A percentile compares a stretch with the other conserved stretches of the same genome.
phyloP scores from a whole-genome alignment of 2,113 vertebrate species.

The Pelecanoides urinatrix region DNA sequence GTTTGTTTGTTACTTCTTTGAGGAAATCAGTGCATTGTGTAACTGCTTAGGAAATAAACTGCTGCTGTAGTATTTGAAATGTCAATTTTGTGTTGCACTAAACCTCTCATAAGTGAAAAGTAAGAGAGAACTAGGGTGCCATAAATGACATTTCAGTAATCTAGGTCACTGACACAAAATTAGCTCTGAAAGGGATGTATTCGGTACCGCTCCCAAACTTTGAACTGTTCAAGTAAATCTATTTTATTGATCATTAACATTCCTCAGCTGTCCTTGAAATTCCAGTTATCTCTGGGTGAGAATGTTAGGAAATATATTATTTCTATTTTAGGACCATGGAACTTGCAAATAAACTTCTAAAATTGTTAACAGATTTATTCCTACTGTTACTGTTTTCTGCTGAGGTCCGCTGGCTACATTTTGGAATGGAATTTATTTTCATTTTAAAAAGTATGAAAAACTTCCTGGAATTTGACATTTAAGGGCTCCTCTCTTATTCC shows the following conservation, averaged over 20 bases:
- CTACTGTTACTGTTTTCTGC: background rate
- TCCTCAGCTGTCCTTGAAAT: slow-evolving; percentile 52
- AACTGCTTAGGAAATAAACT: background rate
- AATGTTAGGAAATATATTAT: background rate
- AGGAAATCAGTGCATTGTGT: background rate
- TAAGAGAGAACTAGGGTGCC: background rate
- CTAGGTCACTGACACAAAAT: background rate
- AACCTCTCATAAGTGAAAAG: background rate
- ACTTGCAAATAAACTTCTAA: background rate
- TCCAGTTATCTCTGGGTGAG: slow-evolving; percentile 14
- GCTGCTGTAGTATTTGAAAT: background rate
- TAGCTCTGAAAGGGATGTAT: background rate
- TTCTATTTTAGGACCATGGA: background rate
- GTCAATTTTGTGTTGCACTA: background rate
- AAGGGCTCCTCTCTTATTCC: background rate
- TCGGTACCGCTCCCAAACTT: background rate
- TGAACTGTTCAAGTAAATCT: slow-evolving; percentile 26
- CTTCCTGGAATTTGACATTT: background rate
- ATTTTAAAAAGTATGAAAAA: background rate
- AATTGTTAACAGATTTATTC: background rate
- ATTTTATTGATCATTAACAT: slow-evolving; percentile 48
- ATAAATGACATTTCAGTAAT: background rate
- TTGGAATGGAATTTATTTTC: background rate
- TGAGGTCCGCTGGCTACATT: background rate
- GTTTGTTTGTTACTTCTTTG: background rate